Conservation (phyloP, 1,140 invertebrate genomes). For the Orius insidiosus region DNA sequence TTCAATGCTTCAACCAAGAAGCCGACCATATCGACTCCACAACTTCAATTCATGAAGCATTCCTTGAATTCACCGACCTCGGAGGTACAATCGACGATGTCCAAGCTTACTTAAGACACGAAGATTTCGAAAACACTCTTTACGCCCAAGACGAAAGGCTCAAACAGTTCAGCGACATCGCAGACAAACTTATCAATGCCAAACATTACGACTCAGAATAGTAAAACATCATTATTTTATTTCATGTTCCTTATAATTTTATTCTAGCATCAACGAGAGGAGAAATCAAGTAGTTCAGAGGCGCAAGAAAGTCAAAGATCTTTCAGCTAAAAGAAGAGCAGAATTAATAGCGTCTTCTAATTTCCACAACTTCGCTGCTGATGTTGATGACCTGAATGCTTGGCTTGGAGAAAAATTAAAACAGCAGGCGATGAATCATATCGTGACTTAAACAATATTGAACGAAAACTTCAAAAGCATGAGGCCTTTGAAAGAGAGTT, state of each 20-base stretch:
- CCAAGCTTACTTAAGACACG: conserved; percentile 87
- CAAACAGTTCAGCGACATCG: conserved; percentile 67
- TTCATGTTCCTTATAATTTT: too few species aligned
- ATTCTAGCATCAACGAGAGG: conserved; percentile 49
- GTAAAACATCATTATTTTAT: too few species aligned
- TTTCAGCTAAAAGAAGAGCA: conserved; percentile 49
- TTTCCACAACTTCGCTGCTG: conserved; percentile 73
- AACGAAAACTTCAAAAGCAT: conserved; percentile 89
- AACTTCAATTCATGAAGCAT: conserved; percentile 83
- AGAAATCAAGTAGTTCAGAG: conserved; percentile 56
- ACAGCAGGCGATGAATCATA: conserved; percentile 86
- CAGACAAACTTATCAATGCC: conserved; percentile 63
- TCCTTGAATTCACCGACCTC: conserved; percentile 73
- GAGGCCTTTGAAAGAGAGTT: conserved; percentile 94
- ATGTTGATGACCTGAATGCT: conserved; percentile 66
- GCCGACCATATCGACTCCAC: conserved; percentile 94
- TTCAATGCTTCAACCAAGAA: conserved; percentile 86
- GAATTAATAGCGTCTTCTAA: conserved; percentile 58
- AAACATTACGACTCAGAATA: conserved; percentile 73
- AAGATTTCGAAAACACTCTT: conserved; percentile 87
- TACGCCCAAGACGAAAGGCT: conserved; percentile 85
- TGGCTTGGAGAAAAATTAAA: conserved; percentile 85
- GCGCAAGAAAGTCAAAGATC: conserved; percentile 52
- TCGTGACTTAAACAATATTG: conserved; percentile 76
- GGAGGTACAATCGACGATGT: conserved; percentile 87